Evolutionary conservation across 37 sponge, comb jelly and placozoan genomes (phyloP).

Genomic region (Crambe crambe): DNA sequence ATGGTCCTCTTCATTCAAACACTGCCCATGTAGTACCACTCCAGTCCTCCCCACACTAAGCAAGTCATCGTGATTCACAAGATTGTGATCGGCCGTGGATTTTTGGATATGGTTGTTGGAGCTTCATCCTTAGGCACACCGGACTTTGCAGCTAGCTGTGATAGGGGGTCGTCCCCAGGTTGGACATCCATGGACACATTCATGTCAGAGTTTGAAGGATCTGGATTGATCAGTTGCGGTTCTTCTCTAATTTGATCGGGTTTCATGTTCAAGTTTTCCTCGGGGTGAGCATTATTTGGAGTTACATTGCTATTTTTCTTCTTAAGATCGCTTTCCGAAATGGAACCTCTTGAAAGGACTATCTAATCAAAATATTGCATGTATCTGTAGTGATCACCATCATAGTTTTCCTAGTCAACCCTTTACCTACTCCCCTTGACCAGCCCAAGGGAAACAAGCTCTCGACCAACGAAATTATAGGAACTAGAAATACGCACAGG

Average conservation of each 20-base stretch:
- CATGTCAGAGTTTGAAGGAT: neutral
- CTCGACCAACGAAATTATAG: no score
- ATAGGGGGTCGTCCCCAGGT: slow-evolving; percentile 39
- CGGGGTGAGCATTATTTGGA: slow-evolving; percentile 10
- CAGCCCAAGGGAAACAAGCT: no score
- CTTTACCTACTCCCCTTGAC: no score
- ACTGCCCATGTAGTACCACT: slow-evolving; percentile 44
- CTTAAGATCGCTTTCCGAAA: neutral
- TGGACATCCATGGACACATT: slow-evolving; percentile 1
- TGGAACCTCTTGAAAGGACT: slow-evolving; percentile 12
- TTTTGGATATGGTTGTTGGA: neutral
- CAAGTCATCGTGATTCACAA: neutral
- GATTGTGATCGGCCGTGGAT: neutral
- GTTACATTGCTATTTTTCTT: neutral
- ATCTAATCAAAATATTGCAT: slow-evolving; percentile 32
- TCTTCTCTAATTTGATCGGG: slow-evolving; percentile 21
- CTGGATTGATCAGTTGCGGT: slow-evolving; percentile 5
- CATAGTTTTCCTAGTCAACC: no score
- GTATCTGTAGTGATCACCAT: no score
- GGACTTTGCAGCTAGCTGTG: slow-evolving; percentile 12
- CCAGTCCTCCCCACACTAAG: no score
- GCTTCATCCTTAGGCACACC: neutral
- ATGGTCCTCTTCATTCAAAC: slow-evolving; percentile 62
- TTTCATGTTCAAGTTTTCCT: neutral
- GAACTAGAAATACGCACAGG: no score